Conservation (phyloP, 2,113 vertebrate genomes). For the Bambusicola thoracicus region DNA sequence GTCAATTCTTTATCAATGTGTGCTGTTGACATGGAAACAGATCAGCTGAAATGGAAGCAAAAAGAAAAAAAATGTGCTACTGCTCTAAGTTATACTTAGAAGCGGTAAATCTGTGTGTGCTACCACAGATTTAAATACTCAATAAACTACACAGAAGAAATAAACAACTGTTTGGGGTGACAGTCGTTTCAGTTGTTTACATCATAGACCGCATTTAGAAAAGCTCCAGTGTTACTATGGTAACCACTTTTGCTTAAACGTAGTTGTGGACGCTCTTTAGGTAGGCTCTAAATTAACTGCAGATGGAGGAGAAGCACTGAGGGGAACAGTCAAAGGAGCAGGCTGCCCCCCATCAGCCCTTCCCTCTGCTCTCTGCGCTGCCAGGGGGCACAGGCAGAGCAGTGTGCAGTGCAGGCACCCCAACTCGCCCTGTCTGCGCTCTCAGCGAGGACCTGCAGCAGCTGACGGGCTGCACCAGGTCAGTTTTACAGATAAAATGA, state of each 20-base stretch:
- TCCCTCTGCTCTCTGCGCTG: not conserved
- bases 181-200: slow-evolving; percentile 74
- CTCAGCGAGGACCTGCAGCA: not conserved
- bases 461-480: not conserved
- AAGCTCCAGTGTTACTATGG: slow-evolving; percentile 76
- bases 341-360: not conserved
- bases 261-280: slow-evolving; percentile 71
- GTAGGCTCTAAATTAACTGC: slow-evolving; percentile 68
- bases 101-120: slow-evolving; percentile 66
- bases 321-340: slow-evolving; percentile 2
- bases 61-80: slow-evolving; percentile 43
- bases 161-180: slow-evolving; percentile 69
- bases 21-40: slow-evolving; percentile 78
- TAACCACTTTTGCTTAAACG: slow-evolving; percentile 75
- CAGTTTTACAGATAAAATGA: not conserved
- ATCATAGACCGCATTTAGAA: slow-evolving; percentile 74
- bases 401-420: fast-evolving
- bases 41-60: slow-evolving; percentile 68
- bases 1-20: slow-evolving; percentile 74
- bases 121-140: slow-evolving; percentile 70
- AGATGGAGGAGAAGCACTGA: slow-evolving; percentile 34
- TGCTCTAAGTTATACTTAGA: slow-evolving; percentile 70
- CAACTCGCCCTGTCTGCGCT: fast-evolving
- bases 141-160: slow-evolving; percentile 66
- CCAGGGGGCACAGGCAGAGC: not conserved